A percentile compares a stretch with the other conserved stretches of the same genome.
These are phyloP conservation scores for Diachasmimorpha longicaudata DNA, from an alignment of 1,140 invertebrate genomes.

Conservation along the genomic window DNA sequence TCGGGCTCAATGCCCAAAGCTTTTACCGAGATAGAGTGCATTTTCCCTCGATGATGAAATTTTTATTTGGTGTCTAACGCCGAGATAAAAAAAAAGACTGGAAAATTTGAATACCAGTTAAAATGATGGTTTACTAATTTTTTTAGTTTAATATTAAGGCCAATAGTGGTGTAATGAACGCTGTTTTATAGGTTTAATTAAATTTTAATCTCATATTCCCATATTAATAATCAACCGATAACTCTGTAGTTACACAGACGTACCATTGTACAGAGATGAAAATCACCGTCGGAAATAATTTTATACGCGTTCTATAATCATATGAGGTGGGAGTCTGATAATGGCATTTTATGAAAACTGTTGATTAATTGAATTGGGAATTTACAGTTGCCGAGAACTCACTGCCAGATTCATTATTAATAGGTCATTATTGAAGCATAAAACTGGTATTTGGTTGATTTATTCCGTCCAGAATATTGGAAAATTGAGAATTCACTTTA, in stretches of 20 bases:
- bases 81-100: not conserved
- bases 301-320: not conserved
- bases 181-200: too few relatives aligned
- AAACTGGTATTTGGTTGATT: too few relatives aligned
- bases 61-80: not conserved
- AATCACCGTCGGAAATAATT: not conserved
- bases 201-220: too few relatives aligned
- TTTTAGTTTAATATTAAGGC: too few relatives aligned
- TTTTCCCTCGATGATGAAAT: not conserved
- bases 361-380: slow-evolving; percentile 9
- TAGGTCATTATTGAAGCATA: not conserved
- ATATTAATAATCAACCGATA: too few relatives aligned
- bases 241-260: too few relatives aligned
- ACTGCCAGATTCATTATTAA: not conserved
- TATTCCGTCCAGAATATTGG: too few relatives aligned
- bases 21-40: not conserved
- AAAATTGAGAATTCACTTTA: too few relatives aligned
- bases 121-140: too few relatives aligned
- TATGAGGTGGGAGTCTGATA: not conserved
- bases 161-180: too few relatives aligned
- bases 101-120: too few relatives aligned
- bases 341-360: not conserved
- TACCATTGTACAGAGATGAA: not conserved
- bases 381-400: not conserved
- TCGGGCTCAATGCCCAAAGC: not conserved